A percentile compares a stretch with the other conserved stretches of the same genome.
These are phyloP conservation scores for Homarus gammarus DNA, from an alignment of 2,888 invertebrate species.

Conservation along the genomic window DNA sequence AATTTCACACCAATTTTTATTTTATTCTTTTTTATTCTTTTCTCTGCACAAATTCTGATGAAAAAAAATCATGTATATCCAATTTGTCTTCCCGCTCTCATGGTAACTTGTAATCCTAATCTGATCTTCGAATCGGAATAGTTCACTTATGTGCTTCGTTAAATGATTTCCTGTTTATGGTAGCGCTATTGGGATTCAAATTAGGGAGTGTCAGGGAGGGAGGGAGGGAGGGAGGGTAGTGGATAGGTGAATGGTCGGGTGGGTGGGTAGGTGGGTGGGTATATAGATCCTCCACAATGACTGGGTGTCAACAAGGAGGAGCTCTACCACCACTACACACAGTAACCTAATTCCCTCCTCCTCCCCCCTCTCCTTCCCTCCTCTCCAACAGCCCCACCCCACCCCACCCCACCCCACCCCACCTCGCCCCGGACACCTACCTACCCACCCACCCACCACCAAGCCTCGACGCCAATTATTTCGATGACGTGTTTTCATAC, in stretches of 20 bases:
- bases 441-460: not conserved
- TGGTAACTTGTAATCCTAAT: too few species aligned
- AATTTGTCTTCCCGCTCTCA: too few species aligned
- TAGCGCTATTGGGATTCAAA: not conserved
- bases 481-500: constrained; percentile 65
- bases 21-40: too few species aligned
- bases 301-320: constrained; percentile 30
- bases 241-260: not conserved
- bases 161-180: not conserved
- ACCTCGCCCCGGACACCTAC: too few species aligned
- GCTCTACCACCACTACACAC: too few species aligned
- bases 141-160: too few species aligned
- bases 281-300: not conserved
- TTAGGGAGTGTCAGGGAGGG: not conserved
- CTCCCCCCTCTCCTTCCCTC: not conserved
- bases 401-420: too few species aligned
- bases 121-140: too few species aligned
- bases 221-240: not conserved
- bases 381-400: too few species aligned
- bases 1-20: too few species aligned
- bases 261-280: not conserved
- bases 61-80: too few species aligned
- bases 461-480: constrained; percentile 57
- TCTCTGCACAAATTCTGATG: too few species aligned
- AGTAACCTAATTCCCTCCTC: not conserved